These are phyloP conservation scores for Alces alces DNA, from an alignment of 2,113 vertebrate genomes.

Conservation along the genomic window DNA sequence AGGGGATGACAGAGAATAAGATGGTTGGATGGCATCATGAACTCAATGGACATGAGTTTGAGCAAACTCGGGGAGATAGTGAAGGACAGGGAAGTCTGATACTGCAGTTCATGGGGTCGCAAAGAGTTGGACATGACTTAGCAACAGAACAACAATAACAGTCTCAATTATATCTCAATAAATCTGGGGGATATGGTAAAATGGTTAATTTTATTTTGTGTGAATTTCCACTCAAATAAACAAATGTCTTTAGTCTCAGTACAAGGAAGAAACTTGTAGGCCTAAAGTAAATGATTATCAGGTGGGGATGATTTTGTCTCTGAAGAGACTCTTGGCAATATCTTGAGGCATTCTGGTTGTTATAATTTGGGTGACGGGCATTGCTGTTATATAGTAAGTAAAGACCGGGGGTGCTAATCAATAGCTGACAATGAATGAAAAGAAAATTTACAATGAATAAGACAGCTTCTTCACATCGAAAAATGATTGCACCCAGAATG, in stretches of 20 bases:
- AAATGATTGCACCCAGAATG: neutral
- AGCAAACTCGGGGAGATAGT: neutral
- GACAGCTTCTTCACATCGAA: neutral
- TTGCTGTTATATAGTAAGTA: neutral
- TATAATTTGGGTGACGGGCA: neutral
- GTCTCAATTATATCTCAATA: neutral
- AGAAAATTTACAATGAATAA: neutral
- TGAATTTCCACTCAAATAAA: neutral
- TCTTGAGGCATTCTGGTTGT: neutral
- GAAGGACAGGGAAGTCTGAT: neutral
- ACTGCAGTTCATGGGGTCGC: neutral
- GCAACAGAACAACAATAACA: neutral
- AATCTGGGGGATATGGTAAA: neutral
- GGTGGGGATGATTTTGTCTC: neutral
- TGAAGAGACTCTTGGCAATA: neutral
- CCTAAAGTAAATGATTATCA: neutral
- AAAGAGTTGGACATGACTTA: accelerated
- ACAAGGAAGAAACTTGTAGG: neutral
- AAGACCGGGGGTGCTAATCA: neutral
- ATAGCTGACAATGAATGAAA: neutral
- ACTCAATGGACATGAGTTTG: neutral
- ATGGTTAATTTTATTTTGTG: neutral
- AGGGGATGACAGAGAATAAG: neutral
- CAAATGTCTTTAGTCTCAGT: neutral
- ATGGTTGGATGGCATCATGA: neutral